Percentiles rank a stretch among this genome's conserved stretches.
These are phyloP conservation scores for Epsilonema sp. DNA, from an alignment of 2,888 invertebrate genomes.

Conservation along the genomic window DNA sequence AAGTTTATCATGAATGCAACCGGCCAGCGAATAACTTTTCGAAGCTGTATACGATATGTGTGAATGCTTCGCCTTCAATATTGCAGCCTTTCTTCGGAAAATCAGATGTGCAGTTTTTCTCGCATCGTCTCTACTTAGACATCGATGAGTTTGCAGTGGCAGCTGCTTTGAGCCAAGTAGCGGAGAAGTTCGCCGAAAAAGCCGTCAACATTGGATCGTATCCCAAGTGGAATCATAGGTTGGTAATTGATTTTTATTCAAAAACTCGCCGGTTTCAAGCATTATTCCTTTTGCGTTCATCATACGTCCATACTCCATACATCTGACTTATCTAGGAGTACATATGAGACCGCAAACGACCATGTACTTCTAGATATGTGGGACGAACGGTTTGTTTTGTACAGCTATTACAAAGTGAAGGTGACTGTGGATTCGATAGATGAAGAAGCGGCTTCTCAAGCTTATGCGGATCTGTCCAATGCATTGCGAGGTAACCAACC, in stretches of 20 bases:
- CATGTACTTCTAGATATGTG: no score
- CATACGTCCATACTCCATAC: no score
- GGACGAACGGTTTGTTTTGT: no score
- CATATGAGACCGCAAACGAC: no score
- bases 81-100: background rate
- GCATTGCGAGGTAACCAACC: no score
- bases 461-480: background rate
- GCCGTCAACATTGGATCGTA: slow-evolving; percentile 42
- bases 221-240: slow-evolving; percentile 37
- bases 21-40: no score
- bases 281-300: no score
- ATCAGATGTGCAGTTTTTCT: background rate
- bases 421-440: slow-evolving; percentile 37
- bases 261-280: no score
- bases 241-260: no score
- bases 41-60: background rate
- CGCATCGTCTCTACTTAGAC: slow-evolving; percentile 25
- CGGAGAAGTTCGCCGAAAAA: slow-evolving; percentile 31
- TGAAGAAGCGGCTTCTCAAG: slow-evolving; percentile 9
- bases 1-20: no score
- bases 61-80: background rate
- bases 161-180: slow-evolving; percentile 33
- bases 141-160: slow-evolving; percentile 33
- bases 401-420: slow-evolving; percentile 37
- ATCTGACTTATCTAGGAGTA: no score